Evolutionary conservation across 2,113 vertebrate species (phyloP).

Genomic region (Chloroceryle aenea): DNA sequence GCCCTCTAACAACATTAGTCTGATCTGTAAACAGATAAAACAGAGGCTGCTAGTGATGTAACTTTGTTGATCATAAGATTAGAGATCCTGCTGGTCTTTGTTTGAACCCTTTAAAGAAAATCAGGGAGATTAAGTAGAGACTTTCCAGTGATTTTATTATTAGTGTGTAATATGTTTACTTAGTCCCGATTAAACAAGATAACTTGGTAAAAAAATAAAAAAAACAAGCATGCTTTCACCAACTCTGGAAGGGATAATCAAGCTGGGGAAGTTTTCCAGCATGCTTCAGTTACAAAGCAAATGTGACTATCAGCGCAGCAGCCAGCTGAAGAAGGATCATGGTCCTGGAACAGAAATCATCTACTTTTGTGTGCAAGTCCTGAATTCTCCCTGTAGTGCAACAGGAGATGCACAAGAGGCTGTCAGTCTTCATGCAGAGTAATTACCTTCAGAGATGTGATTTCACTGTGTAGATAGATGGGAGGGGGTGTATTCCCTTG

Average conservation of each 20-base stretch:
- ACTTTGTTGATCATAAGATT: conserved; percentile 54
- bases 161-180: conserved; percentile 59
- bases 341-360: background rate
- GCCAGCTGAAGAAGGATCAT: background rate
- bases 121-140: conserved; percentile 42
- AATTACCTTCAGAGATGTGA: background rate
- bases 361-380: background rate
- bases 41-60: conserved; percentile 46
- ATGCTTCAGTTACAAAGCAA: background rate
- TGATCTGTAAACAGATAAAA: conserved; percentile 47
- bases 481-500: background rate
- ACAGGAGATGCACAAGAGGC: background rate
- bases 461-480: background rate
- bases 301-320: background rate
- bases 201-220: background rate
- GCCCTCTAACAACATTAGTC: conserved; percentile 25
- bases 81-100: conserved; percentile 34
- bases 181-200: conserved; percentile 51
- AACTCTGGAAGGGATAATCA: conserved; percentile 33
- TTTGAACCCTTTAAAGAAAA: conserved; percentile 36
- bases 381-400: background rate
- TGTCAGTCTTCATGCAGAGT: background rate
- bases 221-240: background rate
- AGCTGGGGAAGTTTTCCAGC: conserved; percentile 25
- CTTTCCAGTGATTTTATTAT: conserved; percentile 60